A percentile compares a stretch with the other conserved stretches of the same genome.
phyloP scores from a whole-genome alignment of 2,113 vertebrate species.

The Python bivittatus region DNA sequence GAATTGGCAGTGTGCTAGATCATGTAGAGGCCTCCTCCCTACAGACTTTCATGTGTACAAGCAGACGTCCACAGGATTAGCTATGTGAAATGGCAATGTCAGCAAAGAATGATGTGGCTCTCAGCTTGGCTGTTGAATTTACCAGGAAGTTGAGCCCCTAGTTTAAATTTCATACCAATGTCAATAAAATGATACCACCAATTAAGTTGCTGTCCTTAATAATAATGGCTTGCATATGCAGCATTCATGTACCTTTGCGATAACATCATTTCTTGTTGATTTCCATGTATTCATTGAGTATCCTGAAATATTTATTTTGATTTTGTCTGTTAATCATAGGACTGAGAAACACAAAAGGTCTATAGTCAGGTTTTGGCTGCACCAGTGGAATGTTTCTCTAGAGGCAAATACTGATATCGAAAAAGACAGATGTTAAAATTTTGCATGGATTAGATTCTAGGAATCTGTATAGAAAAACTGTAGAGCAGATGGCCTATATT shows the following conservation, averaged over 20 bases:
- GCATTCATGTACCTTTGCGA: background rate
- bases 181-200: background rate
- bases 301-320: background rate
- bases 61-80: background rate
- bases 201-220: background rate
- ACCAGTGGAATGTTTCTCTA: background rate
- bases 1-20: background rate
- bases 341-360: background rate
- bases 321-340: background rate
- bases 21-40: background rate
- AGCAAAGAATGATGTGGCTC: background rate
- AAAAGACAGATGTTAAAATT: background rate
- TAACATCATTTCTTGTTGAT: background rate
- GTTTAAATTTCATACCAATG: background rate
- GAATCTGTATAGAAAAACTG: background rate
- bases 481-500: background rate
- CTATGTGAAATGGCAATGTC: background rate
- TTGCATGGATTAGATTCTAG: background rate
- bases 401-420: background rate
- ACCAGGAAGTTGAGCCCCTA: background rate
- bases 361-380: background rate
- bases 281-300: background rate
- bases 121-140: background rate
- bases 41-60: background rate
- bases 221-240: no score